Base-by-base conservation (phyloP, 2,113 vertebrate species). In the Lathamus discolor region DNA sequence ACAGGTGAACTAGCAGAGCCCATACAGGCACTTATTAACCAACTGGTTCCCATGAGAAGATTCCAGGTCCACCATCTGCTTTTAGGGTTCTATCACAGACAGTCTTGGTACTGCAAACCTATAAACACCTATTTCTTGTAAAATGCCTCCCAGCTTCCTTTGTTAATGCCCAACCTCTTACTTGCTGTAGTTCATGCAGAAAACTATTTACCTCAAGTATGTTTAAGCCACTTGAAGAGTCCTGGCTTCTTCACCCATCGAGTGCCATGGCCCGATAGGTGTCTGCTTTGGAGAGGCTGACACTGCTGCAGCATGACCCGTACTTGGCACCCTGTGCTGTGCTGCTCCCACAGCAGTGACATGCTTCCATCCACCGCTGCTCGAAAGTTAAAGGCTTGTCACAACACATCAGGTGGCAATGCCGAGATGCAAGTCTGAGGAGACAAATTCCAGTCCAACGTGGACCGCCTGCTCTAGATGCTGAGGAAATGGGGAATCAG, bases 371-470 rank as follows among this genome's bases (percentile, higher is more conserved):
- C 87, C 66, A 78, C 78, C 3, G 0, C 66, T 78, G 69, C 84
- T 91, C 70, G 20, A 11, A 69, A 94, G 84, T 48, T 84, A 89
- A 95, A 76, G 82, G 77, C 66, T 68, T 94, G 90, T 95, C 93
- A 94, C 7, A 90, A 88, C 88, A 28, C 31, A 64, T 92, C 88
- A 92, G 67, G 79, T 83, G 90, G 85, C n/a, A 37, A 80, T 1
- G 46, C 54, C 77, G 96, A 82, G 64, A 80, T 0, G 3, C 3
- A 3, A 54, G 46, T 52, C 76, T 59, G 83, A 77, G 48, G 88
- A 92, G 83, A 90, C 67, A 77, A 88, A n/a, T 77, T 55, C 28
- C 28, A 59, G 76, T 52, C 67, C 86, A 74, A 39, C 2, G 2
- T 79, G 79, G 79, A 22, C 85, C 75, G 70, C 52, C 63, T 80